Evolutionary conservation across 2,888 invertebrate species (phyloP), one percentile per base, ranked within the genome.

Genomic region (Sarcophaga variegata): DNA sequence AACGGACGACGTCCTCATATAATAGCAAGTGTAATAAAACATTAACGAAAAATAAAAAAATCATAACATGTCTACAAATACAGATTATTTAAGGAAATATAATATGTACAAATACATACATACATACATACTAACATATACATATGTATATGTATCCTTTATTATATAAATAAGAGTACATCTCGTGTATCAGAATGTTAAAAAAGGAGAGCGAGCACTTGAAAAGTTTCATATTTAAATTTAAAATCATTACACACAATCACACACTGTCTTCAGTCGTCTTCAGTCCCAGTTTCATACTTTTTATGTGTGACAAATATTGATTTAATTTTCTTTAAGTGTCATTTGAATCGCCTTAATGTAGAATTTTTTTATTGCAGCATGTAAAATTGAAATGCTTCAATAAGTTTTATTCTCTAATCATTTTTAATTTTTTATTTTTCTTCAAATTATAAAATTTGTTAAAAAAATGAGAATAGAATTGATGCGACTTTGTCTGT

Each of bases 231-330:
- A 4, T 67, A 22, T 20, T 62, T 45, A 27, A 47, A 70, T 22
- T 66, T 49, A n/a, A 66, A 80, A 71, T 37, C 70, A 59, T 63
- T 75, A 54, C 17, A 27, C 20, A 62, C 76, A 64, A 27, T 80
- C 27, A 5, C 54, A 47, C 62, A 37, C n/a, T 2, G 37, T 10
- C 8, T 54, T 17, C 17, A 54, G 4, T 54, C 17, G 14, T 70
- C 59, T 45, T 47, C 14, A 78, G 10, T n/a, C 60, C 12, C 17
- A 75, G 45, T 22, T 66, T 67, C 87, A 27, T 77, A 75, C 69
- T 66, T 11, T 78, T 82, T 66, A 84, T 84, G 62, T 72, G 70
- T 85, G 81, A 69, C 77, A 85, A 82, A 87, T 85, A 84, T 87
- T 80, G 85, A 87, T 84, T 83, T 66, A 74, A 62, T 72, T 79